Percentiles rank a stretch among this genome's conserved stretches.
Conservation (phyloP, 2,888 invertebrate species). For the Parascotia fuliginaria region DNA sequence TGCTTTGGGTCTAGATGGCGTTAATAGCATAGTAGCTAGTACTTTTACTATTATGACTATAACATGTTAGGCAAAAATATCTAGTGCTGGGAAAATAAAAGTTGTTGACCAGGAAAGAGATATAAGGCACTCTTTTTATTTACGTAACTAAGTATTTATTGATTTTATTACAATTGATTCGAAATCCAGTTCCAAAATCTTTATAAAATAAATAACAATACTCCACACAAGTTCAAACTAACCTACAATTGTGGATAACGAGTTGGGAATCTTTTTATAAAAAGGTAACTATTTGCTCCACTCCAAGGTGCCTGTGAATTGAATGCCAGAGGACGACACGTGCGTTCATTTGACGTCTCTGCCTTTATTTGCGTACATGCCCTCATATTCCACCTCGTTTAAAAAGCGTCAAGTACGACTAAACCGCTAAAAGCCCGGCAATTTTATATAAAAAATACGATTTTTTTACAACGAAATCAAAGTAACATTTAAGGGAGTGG, state of each 20-base stretch:
- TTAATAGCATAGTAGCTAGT: too few relatives aligned
- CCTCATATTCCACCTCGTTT: slow-evolving; percentile 11
- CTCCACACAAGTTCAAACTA: background rate
- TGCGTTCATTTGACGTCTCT: slow-evolving; percentile 12
- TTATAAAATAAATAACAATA: background rate
- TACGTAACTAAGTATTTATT: too few relatives aligned
- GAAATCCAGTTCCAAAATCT: too few relatives aligned
- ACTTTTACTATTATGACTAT: too few relatives aligned
- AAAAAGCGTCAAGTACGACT: slow-evolving; percentile 8
- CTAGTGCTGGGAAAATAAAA: too few relatives aligned
- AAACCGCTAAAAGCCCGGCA: background rate
- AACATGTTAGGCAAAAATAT: too few relatives aligned
- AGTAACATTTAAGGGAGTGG: slow-evolving; percentile 7
- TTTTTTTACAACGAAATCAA: too few relatives aligned
- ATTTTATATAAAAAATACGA: too few relatives aligned
- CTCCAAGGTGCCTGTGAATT: slow-evolving; percentile 2
- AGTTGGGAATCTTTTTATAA: slow-evolving; percentile 7
- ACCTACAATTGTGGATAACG: background rate
- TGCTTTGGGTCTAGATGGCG: too few relatives aligned
- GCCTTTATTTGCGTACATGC: slow-evolving; percentile 24
- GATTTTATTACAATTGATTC: too few relatives aligned
- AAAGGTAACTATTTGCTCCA: slow-evolving; percentile 5
- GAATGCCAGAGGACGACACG: slow-evolving; percentile 5
- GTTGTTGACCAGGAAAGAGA: too few relatives aligned
- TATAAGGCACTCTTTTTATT: too few relatives aligned